Evolutionary conservation across 2,113 vertebrate genomes (phyloP), one percentile per base, ranked within the genome.

Genomic region (Scytalopus superciliaris): DNA sequence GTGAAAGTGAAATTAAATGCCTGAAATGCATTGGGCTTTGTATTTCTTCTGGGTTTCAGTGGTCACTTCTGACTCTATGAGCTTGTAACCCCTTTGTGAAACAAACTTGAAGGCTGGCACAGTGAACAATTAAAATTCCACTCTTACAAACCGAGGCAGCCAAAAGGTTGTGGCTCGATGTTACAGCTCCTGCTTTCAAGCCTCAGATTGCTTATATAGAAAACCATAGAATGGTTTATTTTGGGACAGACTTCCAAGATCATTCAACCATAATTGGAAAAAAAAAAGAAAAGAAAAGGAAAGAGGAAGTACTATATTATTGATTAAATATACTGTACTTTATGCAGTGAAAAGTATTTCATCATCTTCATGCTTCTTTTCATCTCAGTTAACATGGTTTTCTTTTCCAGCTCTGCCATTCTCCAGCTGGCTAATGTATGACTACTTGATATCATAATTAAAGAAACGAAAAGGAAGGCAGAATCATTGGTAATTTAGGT

Each of bases 1-100:
- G 55, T 74, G 75, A 86, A 88, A 94, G 68, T 95, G 68, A 95
- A 94, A 93, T 95, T 75, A 78, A 93, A 95, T 86, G 59, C 37
- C 45, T 84, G 63, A 77, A 94, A 88, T 85, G 30, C 9, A 3
- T 11, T 45, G 30, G 47, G 15, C 35, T 44, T 55, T 69, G 64
- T 27, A 78, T 81, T 93, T 84, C 6, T 53, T 66, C 56, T 84
- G 49, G 21, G 45, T 93, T 90, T 63, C 67, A 47, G 3, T 22
- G 74, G 33, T 28, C 6, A 5, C 7, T 37, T 82, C 35, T 76
- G 63, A n/a, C 69, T 11, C 31, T 50, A 5, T 57, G 16, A 24
- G 14, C 42, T 73, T 47, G 52, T 79, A 52, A 59, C 14, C 2
- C 13, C 9, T 80, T 45, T 57, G 40, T 69, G 42, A 73, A 86